Percentiles rank a stretch among this genome's conserved stretches.
Evolutionary conservation across 2,113 vertebrate species (phyloP).

Genomic region (Tympanuchus pallidicinctus): DNA sequence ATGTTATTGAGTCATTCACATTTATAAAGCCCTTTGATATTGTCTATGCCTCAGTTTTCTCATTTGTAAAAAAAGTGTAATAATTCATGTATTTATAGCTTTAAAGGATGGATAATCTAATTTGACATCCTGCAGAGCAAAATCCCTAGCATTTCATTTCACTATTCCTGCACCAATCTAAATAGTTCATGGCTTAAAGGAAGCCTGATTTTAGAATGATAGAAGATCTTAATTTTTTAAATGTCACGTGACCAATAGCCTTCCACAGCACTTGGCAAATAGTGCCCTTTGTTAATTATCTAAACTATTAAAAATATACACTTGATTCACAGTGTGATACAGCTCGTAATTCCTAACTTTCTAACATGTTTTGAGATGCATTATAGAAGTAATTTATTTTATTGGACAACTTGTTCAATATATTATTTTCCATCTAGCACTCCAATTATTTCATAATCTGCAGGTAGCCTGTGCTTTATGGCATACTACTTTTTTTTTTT

Average conservation of each 20-base stretch:
- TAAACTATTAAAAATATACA: not conserved
- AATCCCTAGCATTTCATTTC: constrained; percentile 55
- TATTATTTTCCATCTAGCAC: not conserved
- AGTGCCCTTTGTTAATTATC: not conserved
- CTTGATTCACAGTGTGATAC: not conserved
- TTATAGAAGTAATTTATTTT: constrained; percentile 1
- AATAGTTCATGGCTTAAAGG: not conserved
- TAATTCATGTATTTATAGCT: constrained; percentile 69
- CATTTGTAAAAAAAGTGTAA: constrained; percentile 70
- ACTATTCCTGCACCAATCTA: not conserved
- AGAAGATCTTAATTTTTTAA: constrained; percentile 10
- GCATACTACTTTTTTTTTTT: not conserved
- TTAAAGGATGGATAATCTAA: constrained; percentile 65
- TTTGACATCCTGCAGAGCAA: constrained; percentile 53
- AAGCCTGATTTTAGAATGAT: constrained; percentile 17
- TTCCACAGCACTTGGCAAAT: constrained; percentile 3
- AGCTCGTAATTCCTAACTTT: not conserved
- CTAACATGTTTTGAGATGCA: not conserved
- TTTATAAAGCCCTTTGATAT: constrained; percentile 65
- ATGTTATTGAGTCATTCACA: constrained; percentile 66
- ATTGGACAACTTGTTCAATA: not conserved
- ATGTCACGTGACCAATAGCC: not conserved
- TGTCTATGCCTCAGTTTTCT: constrained; percentile 67
- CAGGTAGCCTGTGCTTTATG: not conserved
- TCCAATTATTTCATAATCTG: not conserved